Conservation (phyloP, 92 coral and sea anemone species). For the Micromussa lordhowensis region DNA sequence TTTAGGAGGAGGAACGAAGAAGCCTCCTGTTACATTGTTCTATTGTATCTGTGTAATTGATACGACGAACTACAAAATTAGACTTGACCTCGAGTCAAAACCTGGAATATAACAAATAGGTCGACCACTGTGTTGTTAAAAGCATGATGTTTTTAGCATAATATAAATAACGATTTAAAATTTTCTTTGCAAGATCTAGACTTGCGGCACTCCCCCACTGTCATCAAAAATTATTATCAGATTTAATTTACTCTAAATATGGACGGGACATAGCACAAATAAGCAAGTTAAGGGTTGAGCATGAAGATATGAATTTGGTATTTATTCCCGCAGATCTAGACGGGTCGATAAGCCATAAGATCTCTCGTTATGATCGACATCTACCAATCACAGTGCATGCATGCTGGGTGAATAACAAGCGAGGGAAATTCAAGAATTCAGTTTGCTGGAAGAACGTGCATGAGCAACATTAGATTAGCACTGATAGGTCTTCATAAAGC, state of each 20-base stretch:
- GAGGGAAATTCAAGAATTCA: conserved; percentile 63
- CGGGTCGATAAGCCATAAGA: not conserved
- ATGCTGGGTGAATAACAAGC: conserved; percentile 22
- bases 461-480: not conserved
- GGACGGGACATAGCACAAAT: conserved; percentile 26
- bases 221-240: conserved; percentile 11
- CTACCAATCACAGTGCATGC: conserved; percentile 45
- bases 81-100: not conserved
- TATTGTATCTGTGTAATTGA: conserved; percentile 2
- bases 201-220: not conserved
- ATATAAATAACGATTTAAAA: not conserved
- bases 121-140: not conserved
- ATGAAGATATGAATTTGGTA: conserved; percentile 24
- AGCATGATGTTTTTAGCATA: not conserved
- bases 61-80: not conserved
- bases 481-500: not conserved
- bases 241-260: not conserved
- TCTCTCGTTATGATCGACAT: conserved; percentile 4
- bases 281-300: not conserved
- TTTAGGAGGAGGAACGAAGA: not conserved
- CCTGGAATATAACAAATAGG: not conserved
- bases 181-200: not conserved
- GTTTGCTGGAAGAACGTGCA: not conserved
- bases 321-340: not conserved
- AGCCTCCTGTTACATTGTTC: not conserved